Conservation (phyloP, 2,797 vertebrate species). For the Clarias platycephalus region DNA sequence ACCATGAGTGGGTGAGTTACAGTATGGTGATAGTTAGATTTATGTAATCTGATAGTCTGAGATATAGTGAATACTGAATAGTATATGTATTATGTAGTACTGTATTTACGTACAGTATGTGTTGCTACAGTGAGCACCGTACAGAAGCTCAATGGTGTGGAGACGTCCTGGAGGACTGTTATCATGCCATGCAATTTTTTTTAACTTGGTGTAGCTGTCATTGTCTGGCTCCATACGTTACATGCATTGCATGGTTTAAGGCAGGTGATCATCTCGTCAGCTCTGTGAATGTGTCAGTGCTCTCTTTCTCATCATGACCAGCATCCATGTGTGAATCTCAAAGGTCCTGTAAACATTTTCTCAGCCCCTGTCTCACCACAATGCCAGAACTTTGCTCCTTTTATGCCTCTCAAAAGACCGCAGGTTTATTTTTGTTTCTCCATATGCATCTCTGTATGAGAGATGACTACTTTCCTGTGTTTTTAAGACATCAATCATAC, state of each 20-base stretch:
- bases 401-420: conserved; percentile 74
- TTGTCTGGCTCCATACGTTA: conserved; percentile 13
- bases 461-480: not conserved
- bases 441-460: not conserved
- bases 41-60: not conserved
- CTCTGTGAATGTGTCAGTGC: conserved; percentile 56
- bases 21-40: not conserved
- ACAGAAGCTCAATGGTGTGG: not conserved
- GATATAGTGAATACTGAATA: not conserved
- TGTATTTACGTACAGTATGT: not conserved
- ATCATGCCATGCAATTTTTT: not conserved
- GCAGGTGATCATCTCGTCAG: conserved; percentile 60
- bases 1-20: not conserved
- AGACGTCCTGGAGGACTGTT: not conserved
- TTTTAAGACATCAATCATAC: not conserved
- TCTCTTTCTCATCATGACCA: conserved; percentile 72
- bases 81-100: not conserved
- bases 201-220: not conserved
- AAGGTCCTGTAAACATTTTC: conserved; percentile 79
- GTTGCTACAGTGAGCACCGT: not conserved
- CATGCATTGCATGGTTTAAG: not conserved
- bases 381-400: conserved; percentile 63
- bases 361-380: conserved; percentile 65
- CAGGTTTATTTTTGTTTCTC: conserved; percentile 16
- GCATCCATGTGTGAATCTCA: conserved; percentile 68